Evolutionary conservation across 2,888 invertebrate genomes (phyloP).

Genomic region (Lepidochitona cinerea): DNA sequence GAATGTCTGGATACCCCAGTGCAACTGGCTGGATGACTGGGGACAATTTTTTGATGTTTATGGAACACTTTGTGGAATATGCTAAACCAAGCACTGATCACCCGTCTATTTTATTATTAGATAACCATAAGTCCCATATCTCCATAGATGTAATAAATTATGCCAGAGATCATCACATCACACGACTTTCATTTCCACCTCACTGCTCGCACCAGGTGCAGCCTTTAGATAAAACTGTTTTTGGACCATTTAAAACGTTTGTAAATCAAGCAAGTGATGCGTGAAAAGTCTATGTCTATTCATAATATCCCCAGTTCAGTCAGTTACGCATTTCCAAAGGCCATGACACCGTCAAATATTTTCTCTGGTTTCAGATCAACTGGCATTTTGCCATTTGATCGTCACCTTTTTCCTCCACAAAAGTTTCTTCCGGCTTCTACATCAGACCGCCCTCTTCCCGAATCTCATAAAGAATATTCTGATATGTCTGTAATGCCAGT

Average conservation of each 20-base stretch:
- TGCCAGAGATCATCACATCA: not conserved
- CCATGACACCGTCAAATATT: no score
- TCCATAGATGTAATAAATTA: not conserved
- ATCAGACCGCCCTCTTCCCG: no score
- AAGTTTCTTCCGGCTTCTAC: no score
- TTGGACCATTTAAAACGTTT: slow-evolving; percentile 6
- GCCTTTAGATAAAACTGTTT: slow-evolving; percentile 19
- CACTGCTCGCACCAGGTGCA: slow-evolving; percentile 15
- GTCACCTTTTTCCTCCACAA: no score
- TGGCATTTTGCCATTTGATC: no score
- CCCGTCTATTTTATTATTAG: not conserved
- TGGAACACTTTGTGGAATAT: slow-evolving; percentile 10
- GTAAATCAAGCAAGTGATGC: not conserved
- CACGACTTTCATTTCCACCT: slow-evolving; percentile 13
- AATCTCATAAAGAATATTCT: no score
- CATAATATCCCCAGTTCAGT: no score
- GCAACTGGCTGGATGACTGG: slow-evolving; percentile 22
- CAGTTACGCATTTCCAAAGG: no score
- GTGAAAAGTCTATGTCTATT: no score
- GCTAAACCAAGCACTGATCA: not conserved
- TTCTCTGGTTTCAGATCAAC: no score
- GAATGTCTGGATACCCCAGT: slow-evolving; percentile 5
- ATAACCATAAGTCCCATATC: not conserved
- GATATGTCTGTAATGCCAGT: no score
- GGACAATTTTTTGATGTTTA: slow-evolving; percentile 1